These are phyloP conservation scores for Egretta garzetta DNA, from an alignment of 2,113 vertebrate species.

Conservation along the genomic window DNA sequence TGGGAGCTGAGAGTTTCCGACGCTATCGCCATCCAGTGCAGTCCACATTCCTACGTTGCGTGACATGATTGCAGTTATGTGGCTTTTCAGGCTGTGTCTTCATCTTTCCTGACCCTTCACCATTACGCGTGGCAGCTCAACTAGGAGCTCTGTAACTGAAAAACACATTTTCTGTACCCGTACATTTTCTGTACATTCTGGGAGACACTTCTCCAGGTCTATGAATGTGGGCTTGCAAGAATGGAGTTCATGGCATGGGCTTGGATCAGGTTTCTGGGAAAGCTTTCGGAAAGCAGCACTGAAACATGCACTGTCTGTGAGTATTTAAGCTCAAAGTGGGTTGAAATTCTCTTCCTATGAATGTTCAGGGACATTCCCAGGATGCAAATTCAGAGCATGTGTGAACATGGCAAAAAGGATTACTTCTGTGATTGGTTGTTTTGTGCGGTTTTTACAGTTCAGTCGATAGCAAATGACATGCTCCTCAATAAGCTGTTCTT, in stretches of 20 bases:
- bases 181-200: background rate
- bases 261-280: background rate
- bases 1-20: background rate
- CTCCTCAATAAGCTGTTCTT: background rate
- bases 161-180: background rate
- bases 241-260: background rate
- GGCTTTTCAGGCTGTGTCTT: background rate
- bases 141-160: background rate
- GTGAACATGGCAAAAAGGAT: background rate
- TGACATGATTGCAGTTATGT: background rate
- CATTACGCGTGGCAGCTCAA: background rate
- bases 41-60: fast-evolving
- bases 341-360: background rate
- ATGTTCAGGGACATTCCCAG: background rate
- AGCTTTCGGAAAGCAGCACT: background rate
- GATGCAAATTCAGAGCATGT: background rate
- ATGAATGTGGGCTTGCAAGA: background rate
- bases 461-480: background rate
- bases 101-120: background rate
- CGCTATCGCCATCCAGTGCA: too few relatives aligned
- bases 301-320: background rate
- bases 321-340: background rate
- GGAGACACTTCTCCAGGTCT: background rate
- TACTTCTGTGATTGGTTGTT: background rate
- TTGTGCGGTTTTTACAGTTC: background rate